Conservation (phyloP, 2,797 vertebrate genomes). For the Sebastiscus tertius region DNA sequence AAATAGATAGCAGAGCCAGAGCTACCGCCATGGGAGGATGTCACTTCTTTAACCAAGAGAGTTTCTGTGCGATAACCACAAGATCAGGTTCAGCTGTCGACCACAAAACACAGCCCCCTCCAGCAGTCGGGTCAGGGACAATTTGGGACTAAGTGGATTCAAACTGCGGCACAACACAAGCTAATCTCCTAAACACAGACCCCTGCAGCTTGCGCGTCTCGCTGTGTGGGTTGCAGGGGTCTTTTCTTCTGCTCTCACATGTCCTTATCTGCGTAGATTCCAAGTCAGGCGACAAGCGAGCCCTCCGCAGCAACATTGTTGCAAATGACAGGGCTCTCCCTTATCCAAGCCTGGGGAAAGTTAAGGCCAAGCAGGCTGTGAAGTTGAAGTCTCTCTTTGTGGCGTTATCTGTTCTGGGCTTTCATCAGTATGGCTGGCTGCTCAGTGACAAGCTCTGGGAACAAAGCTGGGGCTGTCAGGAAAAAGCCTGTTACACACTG, state of each 20-base stretch:
- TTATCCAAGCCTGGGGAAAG: slow-evolving; percentile 48
- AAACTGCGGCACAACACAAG: slow-evolving; percentile 41
- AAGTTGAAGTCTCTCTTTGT: slow-evolving; percentile 58
- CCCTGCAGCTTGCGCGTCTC: slow-evolving; percentile 28
- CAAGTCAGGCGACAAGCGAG: slow-evolving; percentile 26
- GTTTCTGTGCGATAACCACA: slow-evolving; percentile 32
- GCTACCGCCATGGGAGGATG: not conserved
- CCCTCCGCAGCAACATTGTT: slow-evolving; percentile 45
- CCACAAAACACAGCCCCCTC: slow-evolving; percentile 14
- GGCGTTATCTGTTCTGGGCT: slow-evolving; percentile 64
- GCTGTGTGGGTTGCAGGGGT: slow-evolving; percentile 22
- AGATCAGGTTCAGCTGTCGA: slow-evolving; percentile 34
- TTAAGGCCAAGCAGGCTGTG: slow-evolving; percentile 50
- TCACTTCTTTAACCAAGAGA: slow-evolving; percentile 10
- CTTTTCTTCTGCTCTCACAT: slow-evolving; percentile 25
- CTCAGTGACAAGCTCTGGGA: slow-evolving; percentile 54
- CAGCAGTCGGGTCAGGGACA: slow-evolving; percentile 27
- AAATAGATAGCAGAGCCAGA: slow-evolving; percentile 8
- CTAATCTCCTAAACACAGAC: slow-evolving; percentile 61
- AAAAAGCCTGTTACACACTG: slow-evolving; percentile 51
- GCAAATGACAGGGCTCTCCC: slow-evolving; percentile 37
- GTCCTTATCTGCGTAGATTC: slow-evolving; percentile 53
- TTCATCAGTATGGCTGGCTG: slow-evolving; percentile 60
- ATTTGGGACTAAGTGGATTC: slow-evolving; percentile 61
- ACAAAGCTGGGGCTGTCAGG: slow-evolving; percentile 69